Percentiles rank a stretch among this genome's conserved stretches.
Evolutionary conservation across 2,797 vertebrate genomes (phyloP).

Genomic region (Pseudochromis fuscus): DNA sequence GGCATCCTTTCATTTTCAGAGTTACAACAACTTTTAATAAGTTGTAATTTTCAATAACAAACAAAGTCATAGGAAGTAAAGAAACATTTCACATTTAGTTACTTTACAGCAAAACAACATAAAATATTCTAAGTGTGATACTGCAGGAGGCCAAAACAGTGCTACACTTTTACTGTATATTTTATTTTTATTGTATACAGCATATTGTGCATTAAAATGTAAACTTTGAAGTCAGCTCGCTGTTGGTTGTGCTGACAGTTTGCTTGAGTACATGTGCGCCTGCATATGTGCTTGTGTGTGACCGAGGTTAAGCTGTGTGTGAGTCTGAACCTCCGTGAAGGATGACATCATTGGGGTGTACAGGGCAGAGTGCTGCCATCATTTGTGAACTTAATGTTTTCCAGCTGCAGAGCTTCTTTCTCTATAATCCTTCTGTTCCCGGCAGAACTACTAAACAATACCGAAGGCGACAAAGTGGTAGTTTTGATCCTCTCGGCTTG

Average conservation of each 20-base stretch:
- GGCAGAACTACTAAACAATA: constrained; percentile 35
- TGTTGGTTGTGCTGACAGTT: neutral
- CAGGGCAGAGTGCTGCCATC: constrained; percentile 64
- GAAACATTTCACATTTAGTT: neutral
- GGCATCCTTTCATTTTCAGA: too few relatives aligned
- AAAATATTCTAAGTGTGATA: neutral
- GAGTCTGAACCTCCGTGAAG: constrained; percentile 44
- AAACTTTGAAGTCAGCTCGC: too few relatives aligned
- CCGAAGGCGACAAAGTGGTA: constrained; percentile 22
- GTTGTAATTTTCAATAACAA: too few relatives aligned
- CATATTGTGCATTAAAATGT: neutral
- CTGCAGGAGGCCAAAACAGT: neutral
- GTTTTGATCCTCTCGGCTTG: constrained; percentile 6
- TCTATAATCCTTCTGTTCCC: constrained; percentile 43
- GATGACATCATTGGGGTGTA: constrained; percentile 78
- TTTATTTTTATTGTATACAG: neutral
- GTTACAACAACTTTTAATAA: too few relatives aligned
- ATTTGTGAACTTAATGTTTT: constrained; percentile 74
- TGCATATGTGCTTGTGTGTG: constrained; percentile 27
- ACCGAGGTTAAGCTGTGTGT: constrained; percentile 47
- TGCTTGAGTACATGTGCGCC: neutral
- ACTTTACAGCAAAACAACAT: neutral
- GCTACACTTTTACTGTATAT: neutral
- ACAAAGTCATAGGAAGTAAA: neutral
- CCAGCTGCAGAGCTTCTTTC: constrained; percentile 70